phyloP scores from a whole-genome alignment of 2,888 invertebrate species.

The Ennomos fuscantarius region DNA sequence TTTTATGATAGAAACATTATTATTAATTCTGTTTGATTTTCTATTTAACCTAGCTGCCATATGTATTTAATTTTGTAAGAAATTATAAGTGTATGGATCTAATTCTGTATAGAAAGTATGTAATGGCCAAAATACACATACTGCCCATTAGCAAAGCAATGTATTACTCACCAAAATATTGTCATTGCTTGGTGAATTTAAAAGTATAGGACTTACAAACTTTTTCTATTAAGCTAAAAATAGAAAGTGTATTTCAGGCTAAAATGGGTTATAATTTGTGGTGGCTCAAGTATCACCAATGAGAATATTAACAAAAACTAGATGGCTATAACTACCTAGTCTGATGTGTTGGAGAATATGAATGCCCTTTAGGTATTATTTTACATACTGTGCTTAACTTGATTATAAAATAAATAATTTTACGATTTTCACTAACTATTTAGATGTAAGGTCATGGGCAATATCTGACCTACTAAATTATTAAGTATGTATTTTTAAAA shows the following conservation, averaged over 20 bases:
- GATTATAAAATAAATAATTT: constrained; percentile 13
- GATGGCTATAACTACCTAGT: constrained; percentile 35
- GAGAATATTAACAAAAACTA: constrained; percentile 6
- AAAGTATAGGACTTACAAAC: neutral
- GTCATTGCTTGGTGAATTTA: too few species aligned
- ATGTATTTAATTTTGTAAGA: constrained; percentile 54
- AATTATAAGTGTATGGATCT: constrained; percentile 20
- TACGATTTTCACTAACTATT: constrained; percentile 23
- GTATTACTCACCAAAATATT: too few species aligned
- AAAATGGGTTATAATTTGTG: neutral
- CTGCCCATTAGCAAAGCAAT: neutral
- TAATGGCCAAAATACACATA: neutral
- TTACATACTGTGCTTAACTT: constrained; percentile 24
- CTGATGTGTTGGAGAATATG: constrained; percentile 20
- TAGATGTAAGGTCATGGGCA: constrained; percentile 37
- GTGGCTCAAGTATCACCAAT: neutral
- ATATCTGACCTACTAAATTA: constrained; percentile 27
- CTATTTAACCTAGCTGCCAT: constrained; percentile 70
- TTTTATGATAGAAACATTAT: constrained; percentile 24
- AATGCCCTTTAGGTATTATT: constrained; percentile 18
- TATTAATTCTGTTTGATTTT: constrained; percentile 46
- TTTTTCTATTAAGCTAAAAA: neutral
- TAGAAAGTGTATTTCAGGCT: constrained; percentile 1
- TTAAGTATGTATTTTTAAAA: constrained; percentile 19
- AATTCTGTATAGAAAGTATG: neutral